These are phyloP conservation scores for Cryptotis parvus DNA, from an alignment of 2,113 vertebrate genomes.

Conservation along the genomic window DNA sequence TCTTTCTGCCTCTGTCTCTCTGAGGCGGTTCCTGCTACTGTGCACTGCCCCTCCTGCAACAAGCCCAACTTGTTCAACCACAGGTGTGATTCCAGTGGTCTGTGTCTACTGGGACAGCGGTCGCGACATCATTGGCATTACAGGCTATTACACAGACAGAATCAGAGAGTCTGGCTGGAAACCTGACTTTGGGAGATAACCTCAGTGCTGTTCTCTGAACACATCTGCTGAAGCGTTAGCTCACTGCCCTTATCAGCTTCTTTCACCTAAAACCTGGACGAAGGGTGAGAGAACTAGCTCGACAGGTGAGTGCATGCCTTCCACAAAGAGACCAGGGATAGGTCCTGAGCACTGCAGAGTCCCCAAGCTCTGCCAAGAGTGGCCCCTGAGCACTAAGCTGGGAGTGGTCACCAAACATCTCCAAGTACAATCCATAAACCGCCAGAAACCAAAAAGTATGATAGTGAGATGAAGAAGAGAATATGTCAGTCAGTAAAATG, in stretches of 20 bases:
- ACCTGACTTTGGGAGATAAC: neutral
- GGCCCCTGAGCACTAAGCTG: too few relatives aligned
- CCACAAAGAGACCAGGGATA: too few relatives aligned
- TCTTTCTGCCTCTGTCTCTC: neutral
- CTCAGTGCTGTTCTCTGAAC: neutral
- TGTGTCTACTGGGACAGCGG: neutral
- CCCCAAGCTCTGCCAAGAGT: too few relatives aligned
- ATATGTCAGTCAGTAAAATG: neutral
- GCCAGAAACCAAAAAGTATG: too few relatives aligned
- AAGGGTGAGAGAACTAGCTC: too few relatives aligned
- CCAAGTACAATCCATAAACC: too few relatives aligned
- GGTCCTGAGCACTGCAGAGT: too few relatives aligned
- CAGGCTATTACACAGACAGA: neutral
- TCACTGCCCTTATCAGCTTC: slow-evolving; percentile 30
- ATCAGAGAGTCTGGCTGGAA: neutral
- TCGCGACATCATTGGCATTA: neutral
- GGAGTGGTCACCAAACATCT: too few relatives aligned
- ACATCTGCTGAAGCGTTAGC: slow-evolving; percentile 20
- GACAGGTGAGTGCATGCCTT: neutral
- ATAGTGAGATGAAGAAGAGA: neutral
- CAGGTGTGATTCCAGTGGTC: neutral
- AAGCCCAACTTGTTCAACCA: too few relatives aligned
- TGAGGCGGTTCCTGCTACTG: fast-evolving
- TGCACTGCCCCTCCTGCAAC: neutral
- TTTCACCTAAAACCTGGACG: slow-evolving; percentile 1